These are phyloP conservation scores for Delichon dasypus DNA, from an alignment of 2,797 vertebrate species.

Conservation along the genomic window DNA sequence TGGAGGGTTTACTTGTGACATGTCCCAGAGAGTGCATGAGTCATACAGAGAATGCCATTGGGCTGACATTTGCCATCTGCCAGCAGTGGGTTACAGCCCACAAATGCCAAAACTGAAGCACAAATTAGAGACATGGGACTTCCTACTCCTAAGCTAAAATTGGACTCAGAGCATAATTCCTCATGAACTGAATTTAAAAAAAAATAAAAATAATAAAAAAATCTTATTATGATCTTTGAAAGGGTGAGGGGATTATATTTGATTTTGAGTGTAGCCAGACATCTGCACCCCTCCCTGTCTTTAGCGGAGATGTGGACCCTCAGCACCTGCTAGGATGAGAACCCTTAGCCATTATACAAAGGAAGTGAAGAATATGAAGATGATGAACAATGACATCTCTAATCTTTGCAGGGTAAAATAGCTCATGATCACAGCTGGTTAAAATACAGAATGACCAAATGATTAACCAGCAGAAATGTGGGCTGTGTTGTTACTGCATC, in stretches of 20 bases:
- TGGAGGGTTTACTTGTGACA: not conserved
- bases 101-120: not conserved
- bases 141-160: not conserved
- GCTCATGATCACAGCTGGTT: slow-evolving; percentile 34
- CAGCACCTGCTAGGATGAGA: not conserved
- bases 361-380: not conserved
- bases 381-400: not conserved
- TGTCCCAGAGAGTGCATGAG: not conserved
- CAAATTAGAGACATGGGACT: not conserved
- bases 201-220: not conserved
- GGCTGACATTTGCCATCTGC: slow-evolving; percentile 8
- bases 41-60: not conserved
- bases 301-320: not conserved
- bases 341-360: not conserved
- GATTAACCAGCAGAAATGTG: slow-evolving; percentile 64
- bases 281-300: not conserved
- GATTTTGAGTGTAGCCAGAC: not conserved
- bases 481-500: slow-evolving; percentile 42
- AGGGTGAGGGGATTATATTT: not conserved
- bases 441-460: slow-evolving; percentile 41
- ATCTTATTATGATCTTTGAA: not conserved
- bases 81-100: not conserved
- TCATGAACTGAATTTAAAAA: not conserved
- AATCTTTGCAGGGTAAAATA: not conserved
- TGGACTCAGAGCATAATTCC: not conserved